A percentile compares a stretch with the other conserved stretches of the same genome.
Conservation (phyloP, 2,888 invertebrate species). For the Matsumyia berberina region DNA sequence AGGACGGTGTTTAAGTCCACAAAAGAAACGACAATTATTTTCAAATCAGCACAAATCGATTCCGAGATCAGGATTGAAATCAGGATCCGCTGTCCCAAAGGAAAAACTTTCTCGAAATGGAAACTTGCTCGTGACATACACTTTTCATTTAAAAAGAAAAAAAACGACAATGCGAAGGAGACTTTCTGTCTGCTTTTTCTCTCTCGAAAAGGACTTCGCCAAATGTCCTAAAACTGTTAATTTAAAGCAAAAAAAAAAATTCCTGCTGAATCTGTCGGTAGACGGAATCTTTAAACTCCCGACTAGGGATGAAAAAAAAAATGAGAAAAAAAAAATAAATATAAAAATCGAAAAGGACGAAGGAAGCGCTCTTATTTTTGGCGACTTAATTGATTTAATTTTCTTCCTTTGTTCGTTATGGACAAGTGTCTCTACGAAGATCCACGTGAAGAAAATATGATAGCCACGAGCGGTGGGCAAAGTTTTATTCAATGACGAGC, state of each 20-base stretch:
- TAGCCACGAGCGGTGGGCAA: conserved; percentile 39
- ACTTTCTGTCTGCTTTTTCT: not conserved
- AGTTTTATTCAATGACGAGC: conserved; percentile 30
- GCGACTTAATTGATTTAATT: conserved; percentile 60
- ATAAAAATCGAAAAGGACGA: not conserved
- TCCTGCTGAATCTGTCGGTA: conserved; percentile 14
- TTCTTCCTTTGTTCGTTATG: conserved; percentile 50
- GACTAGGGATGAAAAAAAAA: not conserved
- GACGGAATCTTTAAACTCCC: conserved; percentile 2
- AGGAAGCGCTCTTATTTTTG: conserved; percentile 20
- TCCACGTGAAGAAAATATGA: conserved; percentile 54
- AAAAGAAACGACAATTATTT: conserved; percentile 44
- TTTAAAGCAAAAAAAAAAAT: conserved; percentile 11
- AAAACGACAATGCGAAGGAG: not conserved
- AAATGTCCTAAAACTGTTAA: conserved; percentile 16
- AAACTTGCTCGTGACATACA: conserved; percentile 14
- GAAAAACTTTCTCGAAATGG: not conserved
- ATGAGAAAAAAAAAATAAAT: too few species aligned
- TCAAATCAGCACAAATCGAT: conserved; percentile 48
- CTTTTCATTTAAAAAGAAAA: not conserved
- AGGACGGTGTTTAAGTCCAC: conserved; percentile 12
- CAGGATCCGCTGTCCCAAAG: conserved; percentile 1
- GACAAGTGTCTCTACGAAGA: conserved; percentile 13
- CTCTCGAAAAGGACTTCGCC: conserved; percentile 2
- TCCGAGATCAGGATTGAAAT: conserved; percentile 2